phyloP scores from a whole-genome alignment of 1,140 invertebrate genomes.

The Drosophila subpulchrella region DNA sequence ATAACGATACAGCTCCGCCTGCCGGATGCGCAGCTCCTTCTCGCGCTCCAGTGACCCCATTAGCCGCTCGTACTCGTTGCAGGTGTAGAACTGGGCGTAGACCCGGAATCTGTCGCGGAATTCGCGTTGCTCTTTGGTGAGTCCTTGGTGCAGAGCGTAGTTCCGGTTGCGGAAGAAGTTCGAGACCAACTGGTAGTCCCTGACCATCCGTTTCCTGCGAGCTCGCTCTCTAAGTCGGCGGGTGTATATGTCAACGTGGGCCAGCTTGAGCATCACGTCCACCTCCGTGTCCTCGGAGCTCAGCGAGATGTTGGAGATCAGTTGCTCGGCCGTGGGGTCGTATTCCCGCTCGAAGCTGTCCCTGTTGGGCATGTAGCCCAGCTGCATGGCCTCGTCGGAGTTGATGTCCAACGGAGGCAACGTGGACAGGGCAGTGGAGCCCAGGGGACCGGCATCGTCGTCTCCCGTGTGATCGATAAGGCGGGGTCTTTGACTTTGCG shows the following conservation, averaged over 20 bases:
- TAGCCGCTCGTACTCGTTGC: slow-evolving; percentile 92
- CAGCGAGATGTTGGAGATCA: slow-evolving; percentile 92
- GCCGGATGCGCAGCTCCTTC: slow-evolving; percentile 91
- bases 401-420: slow-evolving; percentile 92
- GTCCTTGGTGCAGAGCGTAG: slow-evolving; percentile 66
- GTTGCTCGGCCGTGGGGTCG: slow-evolving; percentile 95
- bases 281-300: slow-evolving; percentile 95
- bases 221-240: slow-evolving; percentile 93
- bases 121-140: slow-evolving; percentile 86
- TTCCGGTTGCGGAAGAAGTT: slow-evolving; percentile 89
- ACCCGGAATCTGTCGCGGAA: slow-evolving; percentile 92
- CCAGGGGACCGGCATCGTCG: slow-evolving; percentile 93
- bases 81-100: slow-evolving; percentile 94
- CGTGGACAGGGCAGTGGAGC: slow-evolving; percentile 86
- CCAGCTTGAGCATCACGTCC: slow-evolving; percentile 89
- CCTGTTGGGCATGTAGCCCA: slow-evolving; percentile 98
- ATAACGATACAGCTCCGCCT: slow-evolving; percentile 93
- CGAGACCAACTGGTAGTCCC: slow-evolving; percentile 93
- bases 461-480: slow-evolving; percentile 90
- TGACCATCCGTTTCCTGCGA: slow-evolving; percentile 93
- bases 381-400: slow-evolving; percentile 91
- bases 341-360: slow-evolving; percentile 98
- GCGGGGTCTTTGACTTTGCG: slow-evolving; percentile 87
- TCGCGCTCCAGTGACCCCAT: slow-evolving; percentile 92
- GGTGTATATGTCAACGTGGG: slow-evolving; percentile 94